Evolutionary conservation across 2,797 vertebrate species (phyloP).

Genomic region (Anisognathus igniventris): DNA sequence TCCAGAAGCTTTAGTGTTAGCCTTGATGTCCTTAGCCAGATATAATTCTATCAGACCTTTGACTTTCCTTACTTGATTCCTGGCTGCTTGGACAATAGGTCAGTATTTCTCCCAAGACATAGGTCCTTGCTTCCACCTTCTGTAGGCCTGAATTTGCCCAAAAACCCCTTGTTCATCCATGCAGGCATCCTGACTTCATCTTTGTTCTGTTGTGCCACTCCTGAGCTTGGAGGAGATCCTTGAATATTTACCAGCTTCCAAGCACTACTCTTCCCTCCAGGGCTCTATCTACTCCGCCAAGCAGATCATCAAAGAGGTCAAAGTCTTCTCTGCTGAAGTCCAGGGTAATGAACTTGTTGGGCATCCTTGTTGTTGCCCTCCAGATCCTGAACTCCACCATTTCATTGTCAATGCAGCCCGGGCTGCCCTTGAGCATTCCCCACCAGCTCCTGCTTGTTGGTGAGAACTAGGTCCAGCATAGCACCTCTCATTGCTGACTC

Average conservation of each 20-base stretch:
- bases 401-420: background rate
- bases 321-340: background rate
- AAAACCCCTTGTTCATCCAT: background rate
- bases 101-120: background rate
- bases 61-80: background rate
- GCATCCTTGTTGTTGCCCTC: background rate
- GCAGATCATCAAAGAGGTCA: background rate
- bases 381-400: background rate
- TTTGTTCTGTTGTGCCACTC: fast-evolving
- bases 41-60: background rate
- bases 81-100: background rate
- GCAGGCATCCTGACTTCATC: background rate
- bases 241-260: background rate
- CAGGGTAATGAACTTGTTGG: background rate
- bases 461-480: background rate
- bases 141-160: background rate
- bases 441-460: background rate
- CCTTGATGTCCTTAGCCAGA: background rate
- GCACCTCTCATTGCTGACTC: background rate
- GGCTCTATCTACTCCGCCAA: background rate
- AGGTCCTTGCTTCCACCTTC: background rate
- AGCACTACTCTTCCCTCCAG: background rate
- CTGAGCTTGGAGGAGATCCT: background rate
- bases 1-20: background rate
- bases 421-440: background rate